A percentile compares a stretch with the other conserved stretches of the same genome.
Conservation (phyloP, 2,888 invertebrate species). For the Tillus elongatus region DNA sequence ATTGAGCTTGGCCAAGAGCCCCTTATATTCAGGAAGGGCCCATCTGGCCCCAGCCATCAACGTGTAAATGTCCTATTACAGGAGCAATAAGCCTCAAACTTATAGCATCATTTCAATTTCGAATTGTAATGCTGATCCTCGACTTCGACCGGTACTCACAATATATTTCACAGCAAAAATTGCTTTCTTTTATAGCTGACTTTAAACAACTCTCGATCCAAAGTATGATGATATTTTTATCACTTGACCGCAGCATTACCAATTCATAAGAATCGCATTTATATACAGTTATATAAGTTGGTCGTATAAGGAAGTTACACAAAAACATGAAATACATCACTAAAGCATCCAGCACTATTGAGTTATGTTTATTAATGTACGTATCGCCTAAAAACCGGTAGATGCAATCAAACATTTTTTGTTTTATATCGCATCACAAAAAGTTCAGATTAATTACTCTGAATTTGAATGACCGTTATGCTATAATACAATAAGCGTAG, state of each 20-base stretch:
- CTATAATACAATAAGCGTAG: too few relatives aligned
- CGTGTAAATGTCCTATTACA: slow-evolving; percentile 40
- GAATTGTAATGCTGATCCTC: slow-evolving; percentile 38
- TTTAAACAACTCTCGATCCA: slow-evolving; percentile 27
- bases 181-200: slow-evolving; percentile 27
- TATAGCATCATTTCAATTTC: slow-evolving; percentile 41
- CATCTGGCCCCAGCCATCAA: slow-evolving; percentile 35
- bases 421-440: too few relatives aligned
- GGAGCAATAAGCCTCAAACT: slow-evolving; percentile 37
- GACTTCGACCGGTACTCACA: slow-evolving; percentile 21
- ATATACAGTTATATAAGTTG: too few relatives aligned
- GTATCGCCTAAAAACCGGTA: too few relatives aligned
- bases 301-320: too few relatives aligned
- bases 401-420: too few relatives aligned
- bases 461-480: too few relatives aligned
- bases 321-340: too few relatives aligned
- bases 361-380: too few relatives aligned
- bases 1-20: slow-evolving; percentile 16
- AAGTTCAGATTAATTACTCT: too few relatives aligned
- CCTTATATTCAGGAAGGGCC: slow-evolving; percentile 23
- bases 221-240: slow-evolving; percentile 7
- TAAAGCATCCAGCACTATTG: too few relatives aligned
- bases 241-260: background rate
- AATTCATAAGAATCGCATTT: slow-evolving; percentile 3
- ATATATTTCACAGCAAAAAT: slow-evolving; percentile 23